Evolutionary conservation across 2,888 invertebrate genomes (phyloP).

Genomic region (Morpho achilles): DNA sequence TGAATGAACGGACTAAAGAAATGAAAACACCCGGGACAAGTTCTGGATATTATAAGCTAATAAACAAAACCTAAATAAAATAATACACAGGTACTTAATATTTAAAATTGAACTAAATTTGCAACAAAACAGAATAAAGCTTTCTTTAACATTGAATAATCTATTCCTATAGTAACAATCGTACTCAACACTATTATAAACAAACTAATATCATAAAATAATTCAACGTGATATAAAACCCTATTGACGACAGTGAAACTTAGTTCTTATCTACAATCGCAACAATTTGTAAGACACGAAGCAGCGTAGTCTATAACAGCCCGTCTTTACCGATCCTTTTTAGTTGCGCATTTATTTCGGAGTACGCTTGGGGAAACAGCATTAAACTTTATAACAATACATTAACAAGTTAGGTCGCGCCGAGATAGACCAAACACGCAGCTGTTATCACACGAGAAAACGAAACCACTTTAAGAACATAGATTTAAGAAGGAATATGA

Average conservation of each 20-base stretch:
- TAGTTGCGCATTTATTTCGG: conserved; percentile 27
- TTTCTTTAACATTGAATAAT: not conserved
- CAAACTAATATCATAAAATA: conserved; percentile 5
- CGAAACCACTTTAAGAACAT: conserved; percentile 23
- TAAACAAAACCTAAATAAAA: too few relatives aligned
- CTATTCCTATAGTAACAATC: not conserved
- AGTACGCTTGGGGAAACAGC: conserved; percentile 28
- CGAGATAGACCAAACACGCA: conserved; percentile 26
- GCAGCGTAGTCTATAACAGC: conserved; percentile 9
- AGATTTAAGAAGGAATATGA: conserved; percentile 13
- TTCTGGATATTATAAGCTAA: too few relatives aligned
- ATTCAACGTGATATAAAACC: conserved; percentile 10
- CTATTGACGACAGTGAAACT: conserved; percentile 8
- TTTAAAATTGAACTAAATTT: too few relatives aligned
- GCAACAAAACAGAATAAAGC: not conserved
- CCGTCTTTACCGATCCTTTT: conserved; percentile 10
- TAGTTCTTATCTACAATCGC: conserved; percentile 11
- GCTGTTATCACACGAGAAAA: conserved; percentile 25
- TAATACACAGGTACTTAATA: too few relatives aligned
- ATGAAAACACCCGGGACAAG: too few relatives aligned
- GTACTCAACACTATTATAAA: not conserved
- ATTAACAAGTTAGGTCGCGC: conserved; percentile 30
- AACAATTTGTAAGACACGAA: conserved; percentile 13
- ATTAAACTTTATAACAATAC: conserved; percentile 31
- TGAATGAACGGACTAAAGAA: too few relatives aligned